Evolutionary conservation across 2,113 vertebrate species (phyloP).

Genomic region (Cyrtonyx montezumae): DNA sequence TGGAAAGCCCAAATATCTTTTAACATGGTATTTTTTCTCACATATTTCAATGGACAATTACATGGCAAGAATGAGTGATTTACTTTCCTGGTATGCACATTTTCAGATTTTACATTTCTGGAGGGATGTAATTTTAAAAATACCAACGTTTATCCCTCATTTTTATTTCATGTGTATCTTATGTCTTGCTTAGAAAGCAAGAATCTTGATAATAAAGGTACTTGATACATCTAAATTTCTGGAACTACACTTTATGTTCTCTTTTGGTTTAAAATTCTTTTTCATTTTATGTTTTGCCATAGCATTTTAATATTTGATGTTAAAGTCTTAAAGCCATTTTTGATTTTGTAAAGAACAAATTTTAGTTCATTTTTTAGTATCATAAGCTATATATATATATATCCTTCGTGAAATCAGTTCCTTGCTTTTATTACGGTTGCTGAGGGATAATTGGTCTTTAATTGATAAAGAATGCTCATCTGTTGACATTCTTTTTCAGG

Average conservation of each 20-base stretch:
- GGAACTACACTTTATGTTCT: neutral
- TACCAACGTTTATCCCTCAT: accelerated
- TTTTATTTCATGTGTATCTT: neutral
- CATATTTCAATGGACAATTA: neutral
- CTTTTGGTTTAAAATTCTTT: neutral
- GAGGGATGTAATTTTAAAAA: neutral
- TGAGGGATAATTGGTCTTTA: neutral
- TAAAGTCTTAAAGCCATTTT: neutral
- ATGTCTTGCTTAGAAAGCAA: neutral
- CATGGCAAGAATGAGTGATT: neutral
- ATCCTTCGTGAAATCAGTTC: neutral
- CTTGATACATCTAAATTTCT: neutral
- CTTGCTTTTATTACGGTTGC: neutral
- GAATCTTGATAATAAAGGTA: neutral
- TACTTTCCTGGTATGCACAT: neutral
- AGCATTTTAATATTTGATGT: neutral
- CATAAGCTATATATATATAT: neutral
- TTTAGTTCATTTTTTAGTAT: neutral
- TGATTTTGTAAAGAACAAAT: neutral
- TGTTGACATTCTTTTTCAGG: neutral
- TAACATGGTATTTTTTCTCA: neutral
- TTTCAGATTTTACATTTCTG: neutral
- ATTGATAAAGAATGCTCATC: neutral
- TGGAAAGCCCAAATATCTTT: neutral
- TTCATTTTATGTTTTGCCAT: neutral